Evolutionary conservation across 30 jellyfish, hydroid and myxozoan genomes (phyloP).

Genomic region (Aurelia sp.): DNA sequence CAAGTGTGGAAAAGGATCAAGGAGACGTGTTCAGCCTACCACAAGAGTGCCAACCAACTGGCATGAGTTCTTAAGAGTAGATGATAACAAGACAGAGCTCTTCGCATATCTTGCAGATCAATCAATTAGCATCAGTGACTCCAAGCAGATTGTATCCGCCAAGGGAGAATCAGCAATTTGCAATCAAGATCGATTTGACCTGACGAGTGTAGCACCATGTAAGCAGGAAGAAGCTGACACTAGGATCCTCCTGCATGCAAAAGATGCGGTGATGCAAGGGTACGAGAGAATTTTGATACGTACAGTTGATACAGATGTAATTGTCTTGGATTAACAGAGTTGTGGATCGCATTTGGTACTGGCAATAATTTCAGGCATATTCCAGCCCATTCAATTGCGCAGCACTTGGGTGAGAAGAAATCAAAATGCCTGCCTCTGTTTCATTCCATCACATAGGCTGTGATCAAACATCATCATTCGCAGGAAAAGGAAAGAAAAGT

Average conservation of each 20-base stretch:
- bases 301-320: conserved; percentile 14
- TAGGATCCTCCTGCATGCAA: background rate
- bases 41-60: too few species aligned
- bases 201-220: background rate
- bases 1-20: too few species aligned
- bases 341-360: conserved; percentile 28
- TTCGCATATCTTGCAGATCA: too few species aligned
- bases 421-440: background rate
- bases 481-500: conserved; percentile 15
- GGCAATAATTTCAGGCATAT: conserved; percentile 5
- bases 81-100: too few species aligned
- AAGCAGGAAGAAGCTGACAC: background rate
- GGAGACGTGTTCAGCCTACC: too few species aligned
- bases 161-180: too few species aligned
- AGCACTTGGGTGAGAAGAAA: conserved; percentile 12
- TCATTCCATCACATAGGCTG: conserved; percentile 37
- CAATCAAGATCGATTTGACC: too few species aligned
- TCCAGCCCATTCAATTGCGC: conserved; percentile 11
- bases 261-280: background rate
- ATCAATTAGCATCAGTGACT: too few species aligned
- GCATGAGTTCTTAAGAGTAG: too few species aligned
- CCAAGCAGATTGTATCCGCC: too few species aligned
- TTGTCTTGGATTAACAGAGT: background rate
- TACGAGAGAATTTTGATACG: conserved; percentile 4
- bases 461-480: conserved; percentile 20